Evolutionary conservation across 2,113 vertebrate species (phyloP), one percentile per base, ranked within the genome.

Genomic region (Nothobranchius furzeri): DNA sequence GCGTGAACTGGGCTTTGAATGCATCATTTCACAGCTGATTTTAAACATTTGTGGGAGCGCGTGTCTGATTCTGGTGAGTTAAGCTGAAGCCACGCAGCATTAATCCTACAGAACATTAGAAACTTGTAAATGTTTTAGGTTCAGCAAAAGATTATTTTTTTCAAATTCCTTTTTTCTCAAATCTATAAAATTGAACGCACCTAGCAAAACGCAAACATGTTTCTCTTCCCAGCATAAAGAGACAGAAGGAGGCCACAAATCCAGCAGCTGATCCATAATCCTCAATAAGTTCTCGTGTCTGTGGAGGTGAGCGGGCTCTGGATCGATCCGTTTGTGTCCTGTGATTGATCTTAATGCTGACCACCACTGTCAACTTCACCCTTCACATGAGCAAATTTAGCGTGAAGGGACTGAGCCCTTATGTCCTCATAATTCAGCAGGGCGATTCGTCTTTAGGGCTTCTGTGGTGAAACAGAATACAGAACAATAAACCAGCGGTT

Each of bases 281-380:
- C 43, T 53, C 47, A 57, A 67, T 70, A 68, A 84, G 76, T 68
- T 57, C 72, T 53, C 47, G 69, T 20, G 66, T 68, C 42, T 52
- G 13, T 37, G 55, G 30, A 24, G 70, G 35, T 17, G 52, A 67
- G 59, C 54, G 42, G 57, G 68, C n/a, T 42, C 47, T 8, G 0
- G 24, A 79, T 88, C 55, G 62, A 88, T 85, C 56, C 4, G 47
- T 57, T 70, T 62, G 72, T 61, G 68, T 50, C 66, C 53, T 12
- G 48, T 53, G 65, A 84, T 81, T 58, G 75, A 75, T 81, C 82
- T 71, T 53, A 68, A 68, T 64, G 70, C 60, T 73, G 81, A 75
- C 81, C 59, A 42, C 24, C 15, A 8, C 35, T 58, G 52, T 85
- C 86, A 83, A 75, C 80, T 73, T 75, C 85, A 79, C 60, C 78